A percentile compares a stretch with the other conserved stretches of the same genome.
phyloP scores from a whole-genome alignment of 2,797 vertebrate species.

The Botia almorhae region DNA sequence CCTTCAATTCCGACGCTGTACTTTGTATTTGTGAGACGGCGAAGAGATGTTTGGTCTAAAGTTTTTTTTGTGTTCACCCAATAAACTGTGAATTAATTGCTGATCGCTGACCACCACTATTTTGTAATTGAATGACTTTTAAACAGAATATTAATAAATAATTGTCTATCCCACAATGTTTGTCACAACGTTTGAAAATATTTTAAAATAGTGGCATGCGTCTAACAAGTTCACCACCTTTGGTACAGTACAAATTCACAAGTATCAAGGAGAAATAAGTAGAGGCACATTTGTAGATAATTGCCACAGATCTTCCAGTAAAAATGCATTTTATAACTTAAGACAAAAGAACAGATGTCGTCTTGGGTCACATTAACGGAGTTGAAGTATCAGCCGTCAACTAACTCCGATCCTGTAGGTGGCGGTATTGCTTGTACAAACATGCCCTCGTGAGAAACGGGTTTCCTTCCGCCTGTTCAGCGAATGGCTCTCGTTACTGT shows the following conservation, averaged over 20 bases:
- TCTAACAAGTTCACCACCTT: too few relatives aligned
- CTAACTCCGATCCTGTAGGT: constrained; percentile 23
- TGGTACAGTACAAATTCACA: too few relatives aligned
- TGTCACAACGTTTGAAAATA: not conserved
- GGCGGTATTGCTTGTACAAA: not conserved
- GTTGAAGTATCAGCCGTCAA: too few relatives aligned
- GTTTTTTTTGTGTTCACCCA: constrained; percentile 3
- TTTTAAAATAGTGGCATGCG: too few relatives aligned
- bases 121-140: not conserved
- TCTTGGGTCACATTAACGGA: too few relatives aligned
- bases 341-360: too few relatives aligned
- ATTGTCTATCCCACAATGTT: not conserved
- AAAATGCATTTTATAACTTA: too few relatives aligned
- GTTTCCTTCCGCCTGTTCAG: constrained; percentile 6
- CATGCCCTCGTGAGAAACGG: not conserved
- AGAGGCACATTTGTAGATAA: too few relatives aligned
- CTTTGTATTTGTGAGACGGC: too few relatives aligned
- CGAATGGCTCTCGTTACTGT: not conserved
- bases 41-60: not conserved
- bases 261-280: too few relatives aligned
- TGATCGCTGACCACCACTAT: not conserved
- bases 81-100: not conserved
- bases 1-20: not conserved
- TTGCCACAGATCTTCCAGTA: too few relatives aligned
- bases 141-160: not conserved